Conservation (phyloP, 2,888 invertebrate genomes). For the Portevinia maculata region DNA sequence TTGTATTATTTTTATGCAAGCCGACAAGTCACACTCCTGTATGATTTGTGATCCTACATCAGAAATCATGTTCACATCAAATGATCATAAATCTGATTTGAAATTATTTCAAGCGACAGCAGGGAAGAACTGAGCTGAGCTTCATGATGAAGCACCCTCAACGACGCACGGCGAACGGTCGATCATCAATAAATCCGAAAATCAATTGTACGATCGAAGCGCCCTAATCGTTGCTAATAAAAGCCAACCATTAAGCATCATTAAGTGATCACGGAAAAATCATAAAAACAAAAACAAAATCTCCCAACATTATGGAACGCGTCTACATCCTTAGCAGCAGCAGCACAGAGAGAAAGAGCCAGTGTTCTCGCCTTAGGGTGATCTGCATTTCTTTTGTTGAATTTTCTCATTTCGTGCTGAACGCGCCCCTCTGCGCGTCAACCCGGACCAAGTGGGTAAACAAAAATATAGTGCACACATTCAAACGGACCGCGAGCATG, state of each 20-base stretch:
- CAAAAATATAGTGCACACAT: neutral
- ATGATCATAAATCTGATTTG: conserved; percentile 53
- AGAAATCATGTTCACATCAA: conserved; percentile 58
- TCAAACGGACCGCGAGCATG: neutral
- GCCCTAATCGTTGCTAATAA: conserved; percentile 59
- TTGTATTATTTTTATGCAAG: neutral
- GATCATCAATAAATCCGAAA: conserved; percentile 53
- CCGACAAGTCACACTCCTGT: conserved; percentile 52
- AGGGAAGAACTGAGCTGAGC: conserved; percentile 21
- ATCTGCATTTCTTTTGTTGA: conserved; percentile 56
- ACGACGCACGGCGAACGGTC: conserved; percentile 1
- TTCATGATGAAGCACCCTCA: conserved; percentile 37
- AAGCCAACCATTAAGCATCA: conserved; percentile 63
- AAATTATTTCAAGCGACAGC: conserved; percentile 47
- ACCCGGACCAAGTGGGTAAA: neutral
- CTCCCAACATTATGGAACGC: neutral
- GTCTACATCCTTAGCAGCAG: conserved; percentile 2
- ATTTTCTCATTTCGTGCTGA: conserved; percentile 24
- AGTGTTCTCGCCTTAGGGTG: conserved; percentile 16
- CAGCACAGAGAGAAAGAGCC: too few relatives aligned
- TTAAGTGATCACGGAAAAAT: conserved; percentile 64
- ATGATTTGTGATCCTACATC: conserved; percentile 58
- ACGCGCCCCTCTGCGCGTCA: neutral
- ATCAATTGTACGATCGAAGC: conserved; percentile 62
- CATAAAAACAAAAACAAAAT: conserved; percentile 60